Conservation (phyloP, 2,113 vertebrate genomes). For the Tringa solitaria region DNA sequence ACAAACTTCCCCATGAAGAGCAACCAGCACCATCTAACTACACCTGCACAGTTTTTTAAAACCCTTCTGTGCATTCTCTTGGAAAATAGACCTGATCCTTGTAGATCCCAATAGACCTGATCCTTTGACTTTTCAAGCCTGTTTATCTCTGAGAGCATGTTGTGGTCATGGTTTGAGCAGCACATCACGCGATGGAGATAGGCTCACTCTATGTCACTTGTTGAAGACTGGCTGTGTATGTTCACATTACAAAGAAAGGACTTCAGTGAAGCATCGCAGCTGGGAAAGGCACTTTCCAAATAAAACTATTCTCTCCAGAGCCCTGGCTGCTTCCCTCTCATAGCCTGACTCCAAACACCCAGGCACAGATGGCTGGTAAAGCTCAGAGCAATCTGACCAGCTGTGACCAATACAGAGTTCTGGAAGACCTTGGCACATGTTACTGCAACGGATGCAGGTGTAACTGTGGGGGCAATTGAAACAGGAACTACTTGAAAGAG, state of each 20-base stretch:
- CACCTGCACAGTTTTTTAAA: rapidly evolving
- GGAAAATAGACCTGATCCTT: neutral
- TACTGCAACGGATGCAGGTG: neutral
- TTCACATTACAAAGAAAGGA: neutral
- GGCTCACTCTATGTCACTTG: rapidly evolving
- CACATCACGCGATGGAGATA: neutral
- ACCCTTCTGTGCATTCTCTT: neutral
- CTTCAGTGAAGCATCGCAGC: neutral
- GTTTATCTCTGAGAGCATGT: neutral
- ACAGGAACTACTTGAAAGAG: neutral
- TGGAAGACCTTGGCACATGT: neutral
- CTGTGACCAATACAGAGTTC: neutral
- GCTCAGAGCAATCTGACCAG: neutral
- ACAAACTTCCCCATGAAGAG: neutral
- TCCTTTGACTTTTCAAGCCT: neutral
- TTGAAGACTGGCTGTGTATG: neutral
- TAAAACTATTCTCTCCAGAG: neutral
- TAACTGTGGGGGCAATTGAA: neutral
- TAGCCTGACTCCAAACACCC: neutral
- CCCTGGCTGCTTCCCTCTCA: neutral
- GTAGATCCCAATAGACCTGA: rapidly evolving
- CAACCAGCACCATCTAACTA: neutral
- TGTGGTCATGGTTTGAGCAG: neutral
- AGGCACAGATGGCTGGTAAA: neutral
- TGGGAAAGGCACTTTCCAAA: neutral